Base-by-base conservation (phyloP, 2,888 invertebrate genomes). In the Dendrolimus houi region DNA sequence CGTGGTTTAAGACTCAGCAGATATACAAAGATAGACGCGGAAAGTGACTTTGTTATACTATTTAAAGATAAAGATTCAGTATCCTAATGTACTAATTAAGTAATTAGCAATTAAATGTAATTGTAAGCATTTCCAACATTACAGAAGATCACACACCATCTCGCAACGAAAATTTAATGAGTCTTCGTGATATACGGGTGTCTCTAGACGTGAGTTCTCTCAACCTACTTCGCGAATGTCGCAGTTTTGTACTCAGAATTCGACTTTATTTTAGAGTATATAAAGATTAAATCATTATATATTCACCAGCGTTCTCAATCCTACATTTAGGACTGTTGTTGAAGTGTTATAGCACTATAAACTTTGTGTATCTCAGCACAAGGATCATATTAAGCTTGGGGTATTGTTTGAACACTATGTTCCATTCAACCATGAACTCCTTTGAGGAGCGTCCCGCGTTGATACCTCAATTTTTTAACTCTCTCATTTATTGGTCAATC, bases 351-450 rank as follows among this genome's bases (percentile, higher is more conserved):
- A 59, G 75, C 62, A 85, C 78, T 79, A 64, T 85, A 68, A 70
- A 69, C 81, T 78, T 76, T 88, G 77, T 67, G 57, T 54, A 71
- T 54, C 55, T 59, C 58, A 68, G 54, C 41, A 62, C 65, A 86
- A 75, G 77, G 74, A 67, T 61, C 67, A 75, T 63, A 77, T 69
- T 83, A 64, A 60, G 59, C 68, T 57, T 60, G 58, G 54, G 61
- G 65, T 66, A 69, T 69, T 73, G 78, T 74, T 70, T 79, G 77
- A 74, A 79, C 77, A 77, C 81, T 85, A 87, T 87, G 83, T 85
- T 83, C 80, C 81, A 83, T 85, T 87, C 87, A 89, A 89, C 88
- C 88, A 87, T 89, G 88, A 89, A 87, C 88, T 87, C 85, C 87
- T 87, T 86, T 75, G 87, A 85, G 83, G 85, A 86, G 77, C 86